Evolutionary conservation across 2,113 vertebrate species (phyloP).

Genomic region (Hydropotes inermis): DNA sequence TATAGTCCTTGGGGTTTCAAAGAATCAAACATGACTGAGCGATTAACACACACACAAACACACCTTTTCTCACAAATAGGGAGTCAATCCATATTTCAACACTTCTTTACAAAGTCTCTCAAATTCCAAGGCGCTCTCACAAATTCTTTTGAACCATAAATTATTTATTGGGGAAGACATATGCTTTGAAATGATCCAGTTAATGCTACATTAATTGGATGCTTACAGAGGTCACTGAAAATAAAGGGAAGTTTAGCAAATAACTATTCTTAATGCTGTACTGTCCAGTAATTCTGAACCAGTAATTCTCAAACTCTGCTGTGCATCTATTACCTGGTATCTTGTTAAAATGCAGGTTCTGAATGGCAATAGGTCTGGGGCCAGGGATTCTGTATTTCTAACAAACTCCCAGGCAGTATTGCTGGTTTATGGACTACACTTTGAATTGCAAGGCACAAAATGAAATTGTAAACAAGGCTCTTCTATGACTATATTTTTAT

Average conservation of each 20-base stretch:
- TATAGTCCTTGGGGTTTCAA: neutral
- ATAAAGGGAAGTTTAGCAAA: neutral
- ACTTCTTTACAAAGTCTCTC: neutral
- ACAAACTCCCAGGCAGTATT: neutral
- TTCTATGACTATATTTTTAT: neutral
- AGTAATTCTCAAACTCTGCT: neutral
- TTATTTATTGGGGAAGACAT: neutral
- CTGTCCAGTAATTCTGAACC: neutral
- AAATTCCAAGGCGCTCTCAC: neutral
- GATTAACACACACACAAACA: neutral
- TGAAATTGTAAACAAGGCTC: neutral
- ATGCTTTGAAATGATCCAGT: neutral
- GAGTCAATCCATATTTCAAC: neutral
- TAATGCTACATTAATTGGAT: neutral
- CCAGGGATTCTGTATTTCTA: neutral
- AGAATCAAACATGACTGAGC: neutral
- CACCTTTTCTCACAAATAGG: neutral
- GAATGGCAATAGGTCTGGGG: neutral
- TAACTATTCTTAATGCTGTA: neutral
- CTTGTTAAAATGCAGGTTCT: neutral
- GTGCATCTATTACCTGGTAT: neutral
- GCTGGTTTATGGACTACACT: neutral
- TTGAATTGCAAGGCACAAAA: neutral
- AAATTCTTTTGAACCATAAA: neutral
- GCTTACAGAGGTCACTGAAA: neutral